These are phyloP conservation scores for Drosophila birchii DNA, from an alignment of 2,888 invertebrate species.

Conservation along the genomic window DNA sequence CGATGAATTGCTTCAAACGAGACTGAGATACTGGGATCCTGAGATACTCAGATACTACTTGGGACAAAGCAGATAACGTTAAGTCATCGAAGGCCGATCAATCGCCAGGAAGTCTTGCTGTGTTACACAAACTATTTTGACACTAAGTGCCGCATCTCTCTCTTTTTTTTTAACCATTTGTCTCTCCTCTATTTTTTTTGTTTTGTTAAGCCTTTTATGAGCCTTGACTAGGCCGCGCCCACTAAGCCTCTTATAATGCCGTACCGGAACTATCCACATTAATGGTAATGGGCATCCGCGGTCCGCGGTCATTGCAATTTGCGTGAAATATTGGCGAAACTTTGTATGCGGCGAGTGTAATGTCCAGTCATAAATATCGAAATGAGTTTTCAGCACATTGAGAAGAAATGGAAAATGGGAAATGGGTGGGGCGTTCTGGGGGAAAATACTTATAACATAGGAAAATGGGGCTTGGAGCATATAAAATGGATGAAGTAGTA, in stretches of 20 bases:
- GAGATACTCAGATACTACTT: neutral
- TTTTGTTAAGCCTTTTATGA: constrained; percentile 66
- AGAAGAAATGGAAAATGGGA: constrained; percentile 7
- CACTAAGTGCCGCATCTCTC: constrained; percentile 59
- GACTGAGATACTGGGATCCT: neutral
- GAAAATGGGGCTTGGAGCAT: neutral
- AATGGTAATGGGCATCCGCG: constrained; percentile 45
- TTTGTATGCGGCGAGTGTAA: constrained; percentile 41
- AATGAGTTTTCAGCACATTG: constrained; percentile 39
- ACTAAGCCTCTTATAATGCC: constrained; percentile 57
- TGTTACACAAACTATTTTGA: constrained; percentile 75
- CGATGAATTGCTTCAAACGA: constrained; percentile 74
- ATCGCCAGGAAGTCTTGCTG: constrained; percentile 74
- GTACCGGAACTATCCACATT: constrained; percentile 44
- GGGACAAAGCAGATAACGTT: constrained; percentile 64
- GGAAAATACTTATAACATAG: neutral
- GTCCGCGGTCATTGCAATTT: constrained; percentile 36
- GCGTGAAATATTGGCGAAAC: constrained; percentile 43
- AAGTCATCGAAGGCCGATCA: constrained; percentile 66
- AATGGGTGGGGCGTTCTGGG: constrained; percentile 13
- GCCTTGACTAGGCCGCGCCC: constrained; percentile 42
- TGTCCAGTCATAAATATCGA: constrained; percentile 41
- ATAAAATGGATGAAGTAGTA: constrained; percentile 5
- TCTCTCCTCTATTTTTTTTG: neutral
- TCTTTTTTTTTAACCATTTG: constrained; percentile 8